A percentile compares a stretch with the other conserved stretches of the same genome.
These are phyloP conservation scores for Pachyramphus minor DNA, from an alignment of 2,113 vertebrate species.

Conservation along the genomic window DNA sequence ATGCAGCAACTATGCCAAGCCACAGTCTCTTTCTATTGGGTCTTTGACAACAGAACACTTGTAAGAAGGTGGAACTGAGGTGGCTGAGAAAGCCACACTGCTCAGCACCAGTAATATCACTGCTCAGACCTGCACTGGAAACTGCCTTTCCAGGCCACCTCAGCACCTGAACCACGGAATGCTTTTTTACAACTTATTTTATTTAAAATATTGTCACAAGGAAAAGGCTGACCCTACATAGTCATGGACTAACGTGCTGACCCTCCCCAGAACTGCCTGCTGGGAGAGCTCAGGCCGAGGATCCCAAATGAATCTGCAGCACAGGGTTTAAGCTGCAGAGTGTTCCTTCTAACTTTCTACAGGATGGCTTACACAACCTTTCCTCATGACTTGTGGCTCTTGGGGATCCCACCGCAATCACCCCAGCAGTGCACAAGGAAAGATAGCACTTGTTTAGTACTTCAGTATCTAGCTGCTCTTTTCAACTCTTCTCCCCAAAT, in stretches of 20 bases:
- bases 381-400: not conserved
- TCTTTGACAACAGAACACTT: not conserved
- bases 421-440: not conserved
- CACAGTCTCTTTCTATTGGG: not conserved
- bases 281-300: not conserved
- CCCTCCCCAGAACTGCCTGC: not conserved
- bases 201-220: not conserved
- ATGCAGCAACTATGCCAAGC: not conserved
- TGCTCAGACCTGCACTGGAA: rapidly evolving
- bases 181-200: not conserved
- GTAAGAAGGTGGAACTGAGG: rapidly evolving
- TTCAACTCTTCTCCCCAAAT: not conserved
- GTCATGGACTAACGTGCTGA: not conserved
- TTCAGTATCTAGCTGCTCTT: not conserved
- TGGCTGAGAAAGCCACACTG: not conserved
- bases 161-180: not conserved
- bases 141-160: not conserved
- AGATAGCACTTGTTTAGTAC: not conserved
- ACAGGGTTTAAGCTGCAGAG: not conserved
- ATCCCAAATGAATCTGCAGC: not conserved
- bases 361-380: not conserved
- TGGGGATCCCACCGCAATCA: not conserved
- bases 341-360: not conserved
- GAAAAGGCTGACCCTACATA: not conserved
- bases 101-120: not conserved